Evolutionary conservation across 2,113 vertebrate species (phyloP).

Genomic region (Cynocephalus volans): DNA sequence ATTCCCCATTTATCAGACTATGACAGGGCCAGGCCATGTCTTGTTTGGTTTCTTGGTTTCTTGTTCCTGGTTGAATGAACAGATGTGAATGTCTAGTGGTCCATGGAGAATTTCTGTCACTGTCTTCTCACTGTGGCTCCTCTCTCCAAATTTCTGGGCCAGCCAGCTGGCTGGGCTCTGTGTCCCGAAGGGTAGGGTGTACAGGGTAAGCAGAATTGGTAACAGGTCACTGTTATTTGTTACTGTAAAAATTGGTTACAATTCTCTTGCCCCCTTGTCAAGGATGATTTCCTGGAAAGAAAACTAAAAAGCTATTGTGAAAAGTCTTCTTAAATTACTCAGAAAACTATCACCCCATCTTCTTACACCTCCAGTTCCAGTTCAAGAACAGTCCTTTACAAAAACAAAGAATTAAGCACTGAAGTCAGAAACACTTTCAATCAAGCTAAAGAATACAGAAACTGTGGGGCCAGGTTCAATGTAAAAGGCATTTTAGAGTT

Average conservation of each 20-base stretch:
- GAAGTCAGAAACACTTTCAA: neutral
- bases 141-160: neutral
- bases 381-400: neutral
- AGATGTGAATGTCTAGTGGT: neutral
- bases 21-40: neutral
- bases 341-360: neutral
- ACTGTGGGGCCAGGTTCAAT: neutral
- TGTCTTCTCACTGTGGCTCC: neutral
- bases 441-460: neutral
- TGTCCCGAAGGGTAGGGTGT: neutral
- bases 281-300: neutral
- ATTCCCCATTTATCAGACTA: constrained; percentile 35
- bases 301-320: neutral
- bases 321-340: neutral
- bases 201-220: neutral
- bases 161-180: neutral
- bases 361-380: neutral
- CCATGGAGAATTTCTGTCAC: neutral
- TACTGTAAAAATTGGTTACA: neutral
- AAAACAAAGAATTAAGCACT: neutral
- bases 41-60: neutral
- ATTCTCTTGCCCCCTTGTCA: neutral
- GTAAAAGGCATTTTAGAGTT: neutral
- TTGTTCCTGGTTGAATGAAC: neutral
- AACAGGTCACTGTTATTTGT: neutral